Base-by-base conservation (phyloP, 2,113 vertebrate species). In the Microtus oregoni region DNA sequence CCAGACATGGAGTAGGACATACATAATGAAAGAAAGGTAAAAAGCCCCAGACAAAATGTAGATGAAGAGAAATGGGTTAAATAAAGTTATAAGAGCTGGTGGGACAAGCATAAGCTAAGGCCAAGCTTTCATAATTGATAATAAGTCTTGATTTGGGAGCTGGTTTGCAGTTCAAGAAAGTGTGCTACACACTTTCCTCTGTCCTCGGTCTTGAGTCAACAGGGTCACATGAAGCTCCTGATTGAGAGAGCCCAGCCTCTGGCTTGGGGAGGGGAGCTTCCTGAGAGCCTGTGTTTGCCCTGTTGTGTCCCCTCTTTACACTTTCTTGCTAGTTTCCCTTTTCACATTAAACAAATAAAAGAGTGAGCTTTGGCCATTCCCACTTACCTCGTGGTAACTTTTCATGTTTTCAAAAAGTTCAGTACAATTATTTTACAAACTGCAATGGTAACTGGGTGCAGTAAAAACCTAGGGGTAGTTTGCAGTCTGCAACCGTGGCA, bases 371-470 rank as follows among this genome's bases (percentile, higher is more conserved):
- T 72, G 32, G 24, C 73, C 67, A 28, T 52, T 9, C 22, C 12
- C 22, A 44, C 26, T 30, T 38, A 47, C 85, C 55, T 22, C 44
- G 17, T 15, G 24, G 15, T 93, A 76, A 70, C 14, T 35, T 68
- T 65, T 44, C 5, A 24, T 26, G 58, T 86, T 92, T 70, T 44
- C 26, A 11, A 81, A 81, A 94, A 94, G 47, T 41, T 72, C 44
- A 88, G 67, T 38, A 41, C 13, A 41, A 55, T 12, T 93, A 32
- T 89, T 96, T 85, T 7, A 81, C 85, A 86, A 86, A n/a, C 50
- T 47, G 68, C 58, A 76, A n/a, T 79, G 41, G 70, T 86, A 90
- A 79, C 75, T 26, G 52, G 76, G 87, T 78, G 30, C 41, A 52
- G 32, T 28, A 38, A 61, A 94, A 89, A 63, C 58, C 67, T 67